Base-by-base conservation (phyloP, 2,888 invertebrate species). In the Leucophenga montana region DNA sequence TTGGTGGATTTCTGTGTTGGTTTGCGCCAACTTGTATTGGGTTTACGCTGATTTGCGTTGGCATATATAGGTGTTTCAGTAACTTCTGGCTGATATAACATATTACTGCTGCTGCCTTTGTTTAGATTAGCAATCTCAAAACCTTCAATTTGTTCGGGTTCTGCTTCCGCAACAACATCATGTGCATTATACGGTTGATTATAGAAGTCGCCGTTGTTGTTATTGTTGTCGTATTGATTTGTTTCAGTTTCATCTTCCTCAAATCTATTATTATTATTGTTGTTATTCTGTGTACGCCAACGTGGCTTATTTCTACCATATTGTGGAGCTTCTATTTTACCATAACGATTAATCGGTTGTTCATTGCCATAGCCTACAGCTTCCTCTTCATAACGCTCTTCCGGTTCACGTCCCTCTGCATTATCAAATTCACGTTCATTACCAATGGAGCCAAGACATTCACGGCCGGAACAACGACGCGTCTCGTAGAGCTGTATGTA, bases 401-500 rank as follows among this genome's bases (percentile, higher is more conserved):
- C 39, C 9, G 39, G 39, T 11, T 5, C 39, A 11, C 9, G 9
- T 39, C 1, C 39, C 8, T 39, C 39, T 39, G 39, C 78, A 18
- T 73, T 9, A 48, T 22, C 48, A 48, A 9, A 64, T n/a, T 22
- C 20, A 13, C 33, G 59, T 6, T 5, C 48, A n/a, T 33, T 72
- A 16, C 39, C 44, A 1, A 72, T 69, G 18, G 67, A 46, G 0
- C 84, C 85, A 22, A 82, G 9, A 53, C 85, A 85, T 6, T 67
- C 66, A 22, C 66, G 57, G 0, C 85, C 82, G 3, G 77, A 66
- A 57, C 85, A 85, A 16, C 65, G 66, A 0, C 77, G 77, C 13
- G 64, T 72, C 27, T 81, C 73, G 50, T 70, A 68, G 33, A 80
- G 69, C 14, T 76, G 72, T 8, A 75, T 20, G 9, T 68, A 68